Evolutionary conservation across 2,797 vertebrate genomes (phyloP), one percentile per base, ranked within the genome.

Genomic region (Chloroceryle inda): DNA sequence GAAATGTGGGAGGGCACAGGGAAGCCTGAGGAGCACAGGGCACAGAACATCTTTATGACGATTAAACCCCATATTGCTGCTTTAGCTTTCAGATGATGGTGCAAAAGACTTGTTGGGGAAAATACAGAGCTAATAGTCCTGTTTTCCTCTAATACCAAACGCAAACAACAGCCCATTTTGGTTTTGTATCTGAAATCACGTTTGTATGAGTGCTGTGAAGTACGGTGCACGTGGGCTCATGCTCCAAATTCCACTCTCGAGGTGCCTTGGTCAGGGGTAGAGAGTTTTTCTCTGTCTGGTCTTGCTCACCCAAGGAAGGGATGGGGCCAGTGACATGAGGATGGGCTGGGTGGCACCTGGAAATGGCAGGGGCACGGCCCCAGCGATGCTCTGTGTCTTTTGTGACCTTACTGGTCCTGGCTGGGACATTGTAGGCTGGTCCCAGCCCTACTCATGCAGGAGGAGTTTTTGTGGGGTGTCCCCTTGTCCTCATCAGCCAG

Each of bases 71-170:
- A 15, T 63, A 68, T 40, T 35, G 44, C 56, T 75, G 56, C 74
- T 52, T 69, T 52, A 47, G 74, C 56, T 69, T 63, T 74, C 49
- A 63, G 38, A 29, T 21, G 40, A 10, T 44, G 53, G 58, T 71
- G 59, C 27, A 37, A 55, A 64, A 42, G 58, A 64, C 58, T 33
- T 71, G 64, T 59, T 61, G 29, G 16, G 59, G n/a, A 78, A 90
- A 91, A 76, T 88, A 69, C 20, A 56, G 85, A 64, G 38, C 63
- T 94, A 76, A 91, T 71, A 78, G 69, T 66, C 61, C 50, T 71
- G 35, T 88, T 90, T 62, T 85, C 67, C 53, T 58, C 71, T 61
- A 72, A 75, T 69, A 83, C 53, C 75, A 83, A 78, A 77, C 33
- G 33, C 37, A 78, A 85, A 75, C 37, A 62, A 37, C 73, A 86